Evolutionary conservation across 2,797 vertebrate genomes (phyloP), one percentile per base, ranked within the genome.

Genomic region (Neosalanx taihuensis): DNA sequence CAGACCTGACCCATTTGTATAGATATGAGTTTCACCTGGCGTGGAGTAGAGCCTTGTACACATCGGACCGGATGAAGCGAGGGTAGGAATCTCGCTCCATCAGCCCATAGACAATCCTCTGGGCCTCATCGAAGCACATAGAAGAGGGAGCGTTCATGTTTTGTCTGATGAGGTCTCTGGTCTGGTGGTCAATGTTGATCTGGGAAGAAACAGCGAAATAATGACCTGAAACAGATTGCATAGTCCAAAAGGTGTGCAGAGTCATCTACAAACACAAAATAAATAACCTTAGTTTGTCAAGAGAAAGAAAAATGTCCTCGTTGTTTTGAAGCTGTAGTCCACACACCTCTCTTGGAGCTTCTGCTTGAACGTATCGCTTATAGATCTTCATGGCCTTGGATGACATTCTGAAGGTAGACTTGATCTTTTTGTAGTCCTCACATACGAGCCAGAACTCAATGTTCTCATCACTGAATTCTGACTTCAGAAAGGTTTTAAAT

Each of bases 1-100:
- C 41, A 10, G 41, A 46, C 41, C 41, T 3, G 41, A 46, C 41
- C 41, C 41, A 46, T 46, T 46, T 13, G 41, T 46, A 46, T 10
- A 41, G 12, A 41, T 46, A 12, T 46, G 41, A 71, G 20, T 87
- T 71, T 13, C 84, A 81, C 3, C 74, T 71, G 4, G 86, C 91
- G 65, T 89, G 84, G 74, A 93, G 67, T 69, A 97, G 82, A 68
- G 87, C 86, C 79, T 83, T 88, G 79, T 95, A 95, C 74, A 95
- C 78, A 78, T 94, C 90, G 1, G 94, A 96, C 71, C 88, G 89
- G 23, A 96, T 90, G 81, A 97, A 96, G 73, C 90, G 78, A 26
- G 94, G 93, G 61, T 95, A 97, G 1, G 95, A 96, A 88, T 97
- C 95, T 78, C 87, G 94, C 88, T 96, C 94, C 94, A 95, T 95